Conservation (phyloP, 2,888 invertebrate species). For the Agrochola lychnidis region DNA sequence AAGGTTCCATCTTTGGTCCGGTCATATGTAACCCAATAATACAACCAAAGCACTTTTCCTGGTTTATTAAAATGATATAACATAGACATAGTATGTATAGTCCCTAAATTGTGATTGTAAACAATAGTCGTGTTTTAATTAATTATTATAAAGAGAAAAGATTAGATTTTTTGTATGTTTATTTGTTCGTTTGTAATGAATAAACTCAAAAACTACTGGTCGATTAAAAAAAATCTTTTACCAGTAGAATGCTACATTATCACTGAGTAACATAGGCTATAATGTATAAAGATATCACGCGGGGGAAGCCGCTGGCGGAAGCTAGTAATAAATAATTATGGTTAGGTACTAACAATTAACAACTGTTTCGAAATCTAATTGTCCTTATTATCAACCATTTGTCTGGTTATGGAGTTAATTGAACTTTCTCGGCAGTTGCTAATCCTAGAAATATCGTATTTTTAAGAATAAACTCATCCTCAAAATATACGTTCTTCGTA, state of each 20-base stretch:
- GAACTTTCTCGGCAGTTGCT: not conserved
- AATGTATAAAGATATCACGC: no score
- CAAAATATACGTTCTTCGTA: conserved; percentile 31
- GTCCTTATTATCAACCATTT: not conserved
- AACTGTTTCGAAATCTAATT: no score
- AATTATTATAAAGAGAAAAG: no score
- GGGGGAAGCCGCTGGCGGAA: no score
- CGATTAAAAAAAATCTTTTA: no score
- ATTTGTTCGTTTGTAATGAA: no score
- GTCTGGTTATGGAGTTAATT: not conserved
- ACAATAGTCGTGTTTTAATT: not conserved
- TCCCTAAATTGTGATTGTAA: not conserved
- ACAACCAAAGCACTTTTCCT: not conserved
- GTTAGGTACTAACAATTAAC: not conserved
- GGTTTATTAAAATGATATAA: not conserved
- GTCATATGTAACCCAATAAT: conserved; percentile 22
- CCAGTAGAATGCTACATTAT: no score
- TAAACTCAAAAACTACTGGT: no score
- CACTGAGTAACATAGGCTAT: no score
- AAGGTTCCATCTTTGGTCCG: conserved; percentile 24
- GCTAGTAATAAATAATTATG: not conserved
- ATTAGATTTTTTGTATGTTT: no score
- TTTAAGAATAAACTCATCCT: not conserved
- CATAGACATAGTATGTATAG: not conserved
- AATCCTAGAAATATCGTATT: not conserved